Conservation (phyloP, 1,140 invertebrate species). For the Pogonomyrmex barbatus region DNA sequence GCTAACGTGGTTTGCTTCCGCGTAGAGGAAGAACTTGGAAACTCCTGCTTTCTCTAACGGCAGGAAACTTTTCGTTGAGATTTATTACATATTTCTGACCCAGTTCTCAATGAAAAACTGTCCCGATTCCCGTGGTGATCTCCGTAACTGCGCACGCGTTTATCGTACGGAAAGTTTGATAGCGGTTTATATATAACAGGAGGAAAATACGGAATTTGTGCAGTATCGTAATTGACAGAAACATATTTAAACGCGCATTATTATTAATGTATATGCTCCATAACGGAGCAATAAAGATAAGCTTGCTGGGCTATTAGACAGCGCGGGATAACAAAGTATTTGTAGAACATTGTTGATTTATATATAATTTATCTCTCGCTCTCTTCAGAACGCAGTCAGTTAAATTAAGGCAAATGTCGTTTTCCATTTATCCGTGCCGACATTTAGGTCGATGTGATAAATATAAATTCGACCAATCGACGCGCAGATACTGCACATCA, state of each 20-base stretch:
- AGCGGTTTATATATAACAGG: neutral
- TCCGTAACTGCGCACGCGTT: neutral
- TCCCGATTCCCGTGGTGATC: constrained; percentile 52
- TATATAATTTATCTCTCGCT: constrained; percentile 3
- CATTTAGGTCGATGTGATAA: constrained; percentile 47
- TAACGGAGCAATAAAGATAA: neutral
- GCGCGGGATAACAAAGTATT: neutral
- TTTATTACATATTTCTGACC: constrained; percentile 71
- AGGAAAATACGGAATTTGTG: neutral
- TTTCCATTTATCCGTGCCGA: constrained; percentile 6
- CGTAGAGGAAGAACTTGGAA: constrained; percentile 45
- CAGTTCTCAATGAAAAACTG: constrained; percentile 58
- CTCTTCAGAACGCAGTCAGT: neutral
- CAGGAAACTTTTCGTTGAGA: constrained; percentile 23
- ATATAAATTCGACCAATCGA: constrained; percentile 44
- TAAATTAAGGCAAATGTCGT: constrained; percentile 31
- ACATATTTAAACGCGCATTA: neutral
- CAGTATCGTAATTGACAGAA: neutral
- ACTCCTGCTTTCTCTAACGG: constrained; percentile 36
- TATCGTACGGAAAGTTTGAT: constrained; percentile 31
- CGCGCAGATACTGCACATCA: constrained; percentile 13
- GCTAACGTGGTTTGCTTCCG: constrained; percentile 23
- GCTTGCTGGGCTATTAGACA: neutral
- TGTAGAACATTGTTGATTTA: neutral
- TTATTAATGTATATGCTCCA: neutral